A percentile compares a stretch with the other conserved stretches of the same genome.
phyloP scores from a whole-genome alignment of 2,113 vertebrate genomes.

The Rhipidura dahli region DNA sequence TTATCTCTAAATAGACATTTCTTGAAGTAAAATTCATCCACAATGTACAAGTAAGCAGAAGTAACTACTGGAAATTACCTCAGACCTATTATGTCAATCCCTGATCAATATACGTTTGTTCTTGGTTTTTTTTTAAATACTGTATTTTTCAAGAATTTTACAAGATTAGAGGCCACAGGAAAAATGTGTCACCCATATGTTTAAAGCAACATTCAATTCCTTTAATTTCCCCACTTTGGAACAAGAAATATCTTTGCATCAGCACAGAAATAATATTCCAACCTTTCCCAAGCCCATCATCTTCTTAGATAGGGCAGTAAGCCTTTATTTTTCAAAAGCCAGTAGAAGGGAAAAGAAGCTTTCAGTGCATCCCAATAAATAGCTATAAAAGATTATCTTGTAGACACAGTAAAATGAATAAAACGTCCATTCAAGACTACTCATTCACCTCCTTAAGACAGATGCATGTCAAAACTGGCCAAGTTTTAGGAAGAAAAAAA shows the following conservation, averaged over 20 bases:
- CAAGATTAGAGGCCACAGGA: not conserved
- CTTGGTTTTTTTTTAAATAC: not conserved
- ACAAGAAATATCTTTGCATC: not conserved
- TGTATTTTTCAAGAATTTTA: not conserved
- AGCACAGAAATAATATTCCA: not conserved
- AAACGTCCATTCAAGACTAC: not conserved
- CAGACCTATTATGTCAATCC: not conserved
- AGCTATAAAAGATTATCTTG: not conserved
- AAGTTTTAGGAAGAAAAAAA: not conserved
- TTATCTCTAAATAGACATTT: not conserved
- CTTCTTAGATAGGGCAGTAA: not conserved
- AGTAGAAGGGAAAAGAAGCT: not conserved
- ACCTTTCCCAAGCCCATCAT: not conserved
- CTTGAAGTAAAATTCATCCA: not conserved
- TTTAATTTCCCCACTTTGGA: not conserved
- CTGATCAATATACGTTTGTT: not conserved
- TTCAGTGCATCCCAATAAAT: not conserved
- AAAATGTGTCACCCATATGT: not conserved
- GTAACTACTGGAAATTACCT: not conserved
- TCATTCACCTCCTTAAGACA: not conserved
- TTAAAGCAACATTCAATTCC: not conserved
- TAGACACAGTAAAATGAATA: not conserved
- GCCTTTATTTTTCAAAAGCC: not conserved
- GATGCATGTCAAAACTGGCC: not conserved
- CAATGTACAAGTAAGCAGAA: not conserved